These are phyloP conservation scores for Papilio polyxenes DNA, from an alignment of 1,140 invertebrate genomes.

Conservation along the genomic window DNA sequence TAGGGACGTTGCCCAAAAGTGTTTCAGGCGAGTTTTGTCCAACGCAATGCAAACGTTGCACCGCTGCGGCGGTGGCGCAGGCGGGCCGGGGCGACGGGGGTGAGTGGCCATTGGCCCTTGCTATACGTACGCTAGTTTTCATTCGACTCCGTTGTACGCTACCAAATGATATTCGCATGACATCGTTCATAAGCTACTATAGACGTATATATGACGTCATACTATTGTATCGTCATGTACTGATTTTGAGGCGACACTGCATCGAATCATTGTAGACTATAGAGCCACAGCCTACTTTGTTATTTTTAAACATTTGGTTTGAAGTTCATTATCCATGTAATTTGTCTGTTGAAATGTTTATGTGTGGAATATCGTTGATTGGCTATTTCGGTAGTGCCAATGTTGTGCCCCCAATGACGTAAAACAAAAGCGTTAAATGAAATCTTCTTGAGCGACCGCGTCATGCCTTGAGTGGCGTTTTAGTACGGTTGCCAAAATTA, in stretches of 20 bases:
- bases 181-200: background rate
- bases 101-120: slow-evolving; percentile 63
- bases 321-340: slow-evolving; percentile 29
- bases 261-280: slow-evolving; percentile 11
- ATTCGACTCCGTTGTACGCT: slow-evolving; percentile 25
- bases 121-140: slow-evolving; percentile 44
- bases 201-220: background rate
- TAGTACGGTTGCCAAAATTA: slow-evolving; percentile 30
- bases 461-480: slow-evolving; percentile 25
- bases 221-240: background rate
- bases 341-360: slow-evolving; percentile 30
- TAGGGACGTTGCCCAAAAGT: slow-evolving; percentile 61
- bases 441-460: slow-evolving; percentile 27
- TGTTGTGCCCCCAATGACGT: slow-evolving; percentile 38
- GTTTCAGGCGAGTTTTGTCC: slow-evolving; percentile 61
- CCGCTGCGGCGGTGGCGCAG: slow-evolving; percentile 62
- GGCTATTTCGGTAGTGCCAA: slow-evolving; percentile 35
- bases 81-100: slow-evolving; percentile 64
- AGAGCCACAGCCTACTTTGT: background rate
- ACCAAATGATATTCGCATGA: background rate
- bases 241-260: background rate
- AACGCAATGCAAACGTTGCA: slow-evolving; percentile 69
- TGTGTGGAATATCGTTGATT: slow-evolving; percentile 24
- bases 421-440: slow-evolving; percentile 35
- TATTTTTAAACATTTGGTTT: slow-evolving; percentile 17